Base-by-base conservation (phyloP, 1,140 invertebrate species). In the Drosophila subpulchrella region DNA sequence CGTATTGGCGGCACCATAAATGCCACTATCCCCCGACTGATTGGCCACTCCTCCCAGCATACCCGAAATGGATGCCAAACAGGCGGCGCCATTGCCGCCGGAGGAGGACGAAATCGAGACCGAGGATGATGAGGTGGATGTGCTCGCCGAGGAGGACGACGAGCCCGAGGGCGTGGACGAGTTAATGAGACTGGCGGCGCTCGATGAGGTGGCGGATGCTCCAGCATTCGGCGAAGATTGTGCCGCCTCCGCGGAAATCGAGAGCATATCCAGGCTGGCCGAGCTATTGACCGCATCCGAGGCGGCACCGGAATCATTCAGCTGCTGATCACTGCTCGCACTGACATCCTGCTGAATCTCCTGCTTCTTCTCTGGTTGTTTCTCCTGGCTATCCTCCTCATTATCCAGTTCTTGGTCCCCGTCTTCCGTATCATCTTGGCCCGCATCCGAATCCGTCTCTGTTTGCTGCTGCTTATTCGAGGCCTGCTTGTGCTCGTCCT, bases 21-120 rank as follows among this genome's bases (percentile, higher is more conserved):
- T 88, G 59, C 90, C 90, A 47, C 90, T 91, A 12, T 91, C 90
- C 27, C 30, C 70, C 1, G 90, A 91, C 62, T 91, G 90, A 63
- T 91, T 91, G 20, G 73, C 81, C 51, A 63, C 38, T 30, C 55
- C 55, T 0, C 60, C 60, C 6, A 76, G 66, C 53, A 71, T 36
- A 0, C 67, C 51, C 17, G 72, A 59, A 54, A 54, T 27, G 32
- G 65, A 75, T 0, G 41, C 36, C 32, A 44, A 36, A 13, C 61
- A 57, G 36, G 74, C 57, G 38, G 20, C 47, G 8, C 42, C 60
- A 38, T 27, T 70, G 20, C 47, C 61, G 1, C 54, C 47, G 6
- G 54, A 59, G 0, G 66, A 78, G 4, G 78, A 75, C 0, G 59
- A 70, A 53, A 75, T 75, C 11, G 75, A 78, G 6, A 47, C 62